A percentile compares a stretch with the other conserved stretches of the same genome.
These are phyloP conservation scores for Ailurus styani DNA, from an alignment of 2,113 vertebrate genomes.

Conservation along the genomic window DNA sequence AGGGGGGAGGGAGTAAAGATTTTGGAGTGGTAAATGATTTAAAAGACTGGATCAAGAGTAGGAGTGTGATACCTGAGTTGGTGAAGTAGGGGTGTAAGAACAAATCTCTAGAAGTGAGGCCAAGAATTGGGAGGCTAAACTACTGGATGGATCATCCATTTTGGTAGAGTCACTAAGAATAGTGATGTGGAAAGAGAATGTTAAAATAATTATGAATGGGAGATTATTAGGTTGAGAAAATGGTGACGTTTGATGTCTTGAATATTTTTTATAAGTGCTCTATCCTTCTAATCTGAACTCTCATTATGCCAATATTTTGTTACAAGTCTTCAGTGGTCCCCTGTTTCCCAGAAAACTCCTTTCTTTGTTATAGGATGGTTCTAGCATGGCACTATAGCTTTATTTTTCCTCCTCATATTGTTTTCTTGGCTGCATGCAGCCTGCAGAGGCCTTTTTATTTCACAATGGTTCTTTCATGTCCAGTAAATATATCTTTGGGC, in stretches of 20 bases:
- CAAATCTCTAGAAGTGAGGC: neutral
- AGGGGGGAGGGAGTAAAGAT: neutral
- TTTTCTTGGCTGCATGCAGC: neutral
- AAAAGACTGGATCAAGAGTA: neutral
- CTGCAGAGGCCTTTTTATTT: neutral
- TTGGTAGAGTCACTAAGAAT: neutral
- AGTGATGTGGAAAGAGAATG: neutral
- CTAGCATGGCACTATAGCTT: neutral
- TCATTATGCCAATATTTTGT: neutral
- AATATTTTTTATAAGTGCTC: neutral
- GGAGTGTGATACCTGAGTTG: neutral
- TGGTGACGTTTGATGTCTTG: neutral
- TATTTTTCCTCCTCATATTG: neutral
- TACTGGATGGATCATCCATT: neutral
- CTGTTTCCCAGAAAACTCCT: neutral
- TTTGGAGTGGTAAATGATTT: neutral
- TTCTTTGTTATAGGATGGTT: neutral
- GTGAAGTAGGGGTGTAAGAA: neutral
- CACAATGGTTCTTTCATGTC: neutral
- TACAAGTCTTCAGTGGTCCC: neutral
- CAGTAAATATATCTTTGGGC: neutral
- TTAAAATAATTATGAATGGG: neutral
- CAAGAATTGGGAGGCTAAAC: neutral
- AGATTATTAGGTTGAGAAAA: neutral
- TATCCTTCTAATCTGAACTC: neutral